A percentile compares a stretch with the other conserved stretches of the same genome.
Evolutionary conservation across 1,140 invertebrate genomes (phyloP).

Genomic region (Charaxes varanes): DNA sequence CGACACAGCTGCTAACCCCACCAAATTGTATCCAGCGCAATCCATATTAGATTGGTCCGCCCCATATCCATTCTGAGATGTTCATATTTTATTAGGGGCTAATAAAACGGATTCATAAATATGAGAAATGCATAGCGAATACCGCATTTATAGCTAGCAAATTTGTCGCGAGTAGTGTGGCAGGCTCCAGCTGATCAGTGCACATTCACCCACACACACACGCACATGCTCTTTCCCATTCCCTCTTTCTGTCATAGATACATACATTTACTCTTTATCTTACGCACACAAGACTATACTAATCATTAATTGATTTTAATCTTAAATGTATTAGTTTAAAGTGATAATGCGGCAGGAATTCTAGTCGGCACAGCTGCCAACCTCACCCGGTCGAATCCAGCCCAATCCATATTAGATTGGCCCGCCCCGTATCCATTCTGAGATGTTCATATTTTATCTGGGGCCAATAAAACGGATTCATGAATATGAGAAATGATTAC

Average conservation of each 20-base stretch:
- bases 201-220: too few relatives aligned
- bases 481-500: conserved; percentile 75
- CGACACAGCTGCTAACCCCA: conserved; percentile 54
- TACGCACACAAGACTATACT: too few relatives aligned
- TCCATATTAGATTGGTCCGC: conserved; percentile 73
- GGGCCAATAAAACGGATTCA: conserved; percentile 76
- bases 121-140: conserved; percentile 74
- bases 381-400: conserved; percentile 57
- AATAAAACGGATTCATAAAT: conserved; percentile 76
- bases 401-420: conserved; percentile 74
- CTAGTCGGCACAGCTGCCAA: conserved; percentile 47
- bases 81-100: conserved; percentile 76
- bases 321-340: conserved; percentile 1
- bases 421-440: conserved; percentile 73
- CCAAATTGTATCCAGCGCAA: conserved; percentile 64
- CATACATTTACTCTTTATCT: too few relatives aligned
- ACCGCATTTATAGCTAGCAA: conserved; percentile 69
- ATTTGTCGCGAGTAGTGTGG: conserved; percentile 70
- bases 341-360: conserved; percentile 1
- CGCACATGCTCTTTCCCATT: too few relatives aligned
- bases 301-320: too few relatives aligned
- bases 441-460: conserved; percentile 77
- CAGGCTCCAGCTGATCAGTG: too few relatives aligned
- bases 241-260: too few relatives aligned
- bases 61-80: conserved; percentile 74